Conservation (phyloP, 2,797 vertebrate genomes). For the Centropyge bicolor region DNA sequence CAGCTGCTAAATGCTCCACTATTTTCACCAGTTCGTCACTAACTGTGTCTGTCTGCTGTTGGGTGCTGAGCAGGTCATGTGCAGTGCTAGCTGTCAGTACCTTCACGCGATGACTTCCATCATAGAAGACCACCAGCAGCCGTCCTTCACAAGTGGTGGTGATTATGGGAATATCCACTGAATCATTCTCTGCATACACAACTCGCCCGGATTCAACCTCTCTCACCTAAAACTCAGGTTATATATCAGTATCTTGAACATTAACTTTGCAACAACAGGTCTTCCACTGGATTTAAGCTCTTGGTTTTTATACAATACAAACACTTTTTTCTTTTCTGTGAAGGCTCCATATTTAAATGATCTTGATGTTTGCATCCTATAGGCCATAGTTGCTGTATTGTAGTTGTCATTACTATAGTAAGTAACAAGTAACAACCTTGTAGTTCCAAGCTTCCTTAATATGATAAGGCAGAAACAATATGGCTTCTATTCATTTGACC, state of each 20-base stretch:
- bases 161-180: slow-evolving; percentile 69
- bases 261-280: not conserved
- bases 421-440: not conserved
- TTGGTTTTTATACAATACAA: not conserved
- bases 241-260: not conserved
- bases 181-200: slow-evolving; percentile 69
- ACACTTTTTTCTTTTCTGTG: too few species aligned
- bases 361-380: not conserved
- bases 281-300: not conserved
- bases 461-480: not conserved
- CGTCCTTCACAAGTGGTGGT: slow-evolving; percentile 70
- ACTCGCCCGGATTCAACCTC: slow-evolving; percentile 75
- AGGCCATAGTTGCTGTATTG: not conserved
- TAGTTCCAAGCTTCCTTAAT: not conserved
- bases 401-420: not conserved
- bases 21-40: not conserved
- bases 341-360: not conserved
- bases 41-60: not conserved
- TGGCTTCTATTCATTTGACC: not conserved
- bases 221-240: slow-evolving; percentile 69
- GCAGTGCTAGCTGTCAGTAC: slow-evolving; percentile 22
- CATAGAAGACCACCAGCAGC: slow-evolving; percentile 78
- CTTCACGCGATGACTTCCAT: slow-evolving; percentile 75
- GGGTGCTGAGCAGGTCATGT: not conserved
- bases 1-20: slow-evolving; percentile 3